These are phyloP conservation scores for Luscinia luscinia DNA, from an alignment of 2,797 vertebrate species.

Conservation along the genomic window DNA sequence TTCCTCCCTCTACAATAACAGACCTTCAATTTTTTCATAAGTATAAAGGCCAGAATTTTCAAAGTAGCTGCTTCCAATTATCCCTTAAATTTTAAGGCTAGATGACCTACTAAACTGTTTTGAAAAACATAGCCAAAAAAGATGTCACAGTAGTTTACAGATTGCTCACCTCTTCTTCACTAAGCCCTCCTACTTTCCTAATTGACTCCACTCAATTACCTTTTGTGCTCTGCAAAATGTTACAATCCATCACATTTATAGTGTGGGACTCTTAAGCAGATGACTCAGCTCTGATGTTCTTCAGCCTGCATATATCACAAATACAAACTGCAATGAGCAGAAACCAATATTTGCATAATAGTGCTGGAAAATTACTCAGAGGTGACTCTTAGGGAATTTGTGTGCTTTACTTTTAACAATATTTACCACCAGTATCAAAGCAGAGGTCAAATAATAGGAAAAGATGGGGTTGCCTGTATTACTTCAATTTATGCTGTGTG, in stretches of 20 bases:
- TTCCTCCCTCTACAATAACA: not conserved
- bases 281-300: conserved; percentile 43
- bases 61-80: not conserved
- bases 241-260: conserved; percentile 54
- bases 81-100: not conserved
- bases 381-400: not conserved
- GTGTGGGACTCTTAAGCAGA: conserved; percentile 26
- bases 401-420: not conserved
- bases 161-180: conserved; percentile 3
- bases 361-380: conserved; percentile 18
- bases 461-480: not conserved
- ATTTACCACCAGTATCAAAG: not conserved
- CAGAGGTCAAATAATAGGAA: conserved; percentile 19
- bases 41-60: not conserved
- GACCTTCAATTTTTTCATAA: not conserved
- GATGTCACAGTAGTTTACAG: not conserved
- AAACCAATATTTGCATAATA: conserved; percentile 54
- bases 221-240: conserved; percentile 47
- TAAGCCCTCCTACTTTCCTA: conserved; percentile 53
- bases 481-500: not conserved
- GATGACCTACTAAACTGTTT: not conserved
- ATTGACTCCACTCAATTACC: conserved; percentile 56
- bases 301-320: not conserved
- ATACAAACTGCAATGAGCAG: conserved; percentile 6
- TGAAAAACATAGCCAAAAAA: not conserved